Evolutionary conservation across 2,113 vertebrate genomes (phyloP).

Genomic region (Phylloscopus trochilus): DNA sequence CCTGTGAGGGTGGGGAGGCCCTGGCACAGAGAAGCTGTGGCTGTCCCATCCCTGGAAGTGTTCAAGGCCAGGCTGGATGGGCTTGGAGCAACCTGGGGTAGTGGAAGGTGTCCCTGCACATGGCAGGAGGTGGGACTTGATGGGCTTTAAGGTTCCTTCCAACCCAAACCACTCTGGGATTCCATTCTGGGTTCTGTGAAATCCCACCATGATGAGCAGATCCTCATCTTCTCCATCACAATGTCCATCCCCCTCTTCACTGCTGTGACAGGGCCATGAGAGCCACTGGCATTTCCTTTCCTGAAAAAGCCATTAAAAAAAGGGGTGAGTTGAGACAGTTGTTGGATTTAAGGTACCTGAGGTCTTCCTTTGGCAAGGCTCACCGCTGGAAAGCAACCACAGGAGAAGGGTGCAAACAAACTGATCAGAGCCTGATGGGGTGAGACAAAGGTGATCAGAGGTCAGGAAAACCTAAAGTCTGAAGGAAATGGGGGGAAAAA

Average conservation of each 20-base stretch:
- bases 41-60: background rate
- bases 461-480: background rate
- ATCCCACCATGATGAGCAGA: background rate
- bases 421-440: background rate
- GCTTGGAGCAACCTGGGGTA: background rate
- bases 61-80: accelerated
- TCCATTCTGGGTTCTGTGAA: background rate
- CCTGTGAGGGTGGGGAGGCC: background rate
- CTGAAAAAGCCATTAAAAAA: background rate
- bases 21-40: background rate
- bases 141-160: background rate
- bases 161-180: background rate
- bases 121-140: background rate
- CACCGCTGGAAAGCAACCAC: accelerated
- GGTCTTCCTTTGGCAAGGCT: background rate
- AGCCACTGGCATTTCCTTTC: background rate
- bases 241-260: accelerated
- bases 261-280: accelerated
- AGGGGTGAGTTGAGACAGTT: background rate
- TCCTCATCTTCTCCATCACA: background rate
- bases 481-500: background rate
- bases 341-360: background rate
- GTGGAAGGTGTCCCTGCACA: background rate
- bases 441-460: background rate
- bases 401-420: background rate